Evolutionary conservation across 2,888 invertebrate genomes (phyloP).

Genomic region (Tetragonula carbonaria): DNA sequence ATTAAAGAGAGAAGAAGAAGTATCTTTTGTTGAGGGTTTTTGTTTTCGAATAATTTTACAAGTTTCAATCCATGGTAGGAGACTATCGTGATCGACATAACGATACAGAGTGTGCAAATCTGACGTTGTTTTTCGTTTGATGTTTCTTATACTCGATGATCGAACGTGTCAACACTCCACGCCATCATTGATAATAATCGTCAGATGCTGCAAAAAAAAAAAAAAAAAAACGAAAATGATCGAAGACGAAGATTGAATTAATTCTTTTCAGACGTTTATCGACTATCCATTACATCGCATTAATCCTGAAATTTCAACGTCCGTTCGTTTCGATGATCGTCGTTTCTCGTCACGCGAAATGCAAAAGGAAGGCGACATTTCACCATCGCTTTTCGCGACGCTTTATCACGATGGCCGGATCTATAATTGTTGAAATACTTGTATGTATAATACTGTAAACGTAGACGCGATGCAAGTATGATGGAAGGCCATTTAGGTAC

Average conservation of each 20-base stretch:
- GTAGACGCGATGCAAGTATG: slow-evolving; percentile 14
- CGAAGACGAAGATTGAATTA: not conserved
- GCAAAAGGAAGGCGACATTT: not conserved
- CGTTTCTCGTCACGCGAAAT: not conserved
- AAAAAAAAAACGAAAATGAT: not conserved
- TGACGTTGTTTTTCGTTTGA: slow-evolving; percentile 19
- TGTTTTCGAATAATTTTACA: not conserved
- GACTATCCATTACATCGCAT: not conserved
- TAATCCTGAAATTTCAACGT: not conserved
- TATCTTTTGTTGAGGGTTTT: not conserved
- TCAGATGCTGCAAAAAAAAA: not conserved
- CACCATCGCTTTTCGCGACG: not conserved
- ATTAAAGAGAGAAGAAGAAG: too few relatives aligned
- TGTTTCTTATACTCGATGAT: slow-evolving; percentile 7
- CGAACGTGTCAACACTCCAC: not conserved
- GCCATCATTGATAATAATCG: not conserved
- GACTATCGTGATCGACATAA: not conserved
- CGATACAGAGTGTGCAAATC: not conserved
- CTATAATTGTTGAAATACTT: slow-evolving; percentile 14
- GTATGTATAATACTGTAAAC: not conserved
- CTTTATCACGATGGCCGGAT: too few relatives aligned
- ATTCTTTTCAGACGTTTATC: not conserved
- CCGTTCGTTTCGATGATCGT: not conserved
- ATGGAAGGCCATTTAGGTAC: slow-evolving; percentile 43
- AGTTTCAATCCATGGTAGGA: not conserved